Percentiles rank a stretch among this genome's conserved stretches.
Evolutionary conservation across 2,888 invertebrate genomes (phyloP).

Genomic region (Peribatodes rhomboidaria): DNA sequence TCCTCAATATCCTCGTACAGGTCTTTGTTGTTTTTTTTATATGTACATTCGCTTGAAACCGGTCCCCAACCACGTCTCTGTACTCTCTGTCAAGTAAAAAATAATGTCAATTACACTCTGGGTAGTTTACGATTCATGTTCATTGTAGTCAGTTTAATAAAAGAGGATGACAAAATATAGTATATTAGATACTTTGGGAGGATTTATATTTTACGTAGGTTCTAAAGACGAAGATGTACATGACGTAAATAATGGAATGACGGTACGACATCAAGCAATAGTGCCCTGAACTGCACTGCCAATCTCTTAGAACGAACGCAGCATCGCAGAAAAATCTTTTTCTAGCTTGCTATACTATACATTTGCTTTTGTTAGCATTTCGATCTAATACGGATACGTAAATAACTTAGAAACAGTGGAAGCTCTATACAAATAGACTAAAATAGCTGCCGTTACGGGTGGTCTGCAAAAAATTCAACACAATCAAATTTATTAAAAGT

Average conservation of each 20-base stretch:
- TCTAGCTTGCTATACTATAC: too few relatives aligned
- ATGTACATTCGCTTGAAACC: slow-evolving; percentile 26
- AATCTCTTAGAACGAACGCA: too few relatives aligned
- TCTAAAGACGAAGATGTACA: not conserved
- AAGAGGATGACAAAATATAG: too few relatives aligned
- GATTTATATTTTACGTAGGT: not conserved
- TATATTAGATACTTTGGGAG: too few relatives aligned
- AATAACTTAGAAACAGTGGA: not conserved
- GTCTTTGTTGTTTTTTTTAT: slow-evolving; percentile 8
- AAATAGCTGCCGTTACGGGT: not conserved
- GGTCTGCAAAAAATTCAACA: not conserved
- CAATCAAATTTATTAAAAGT: not conserved
- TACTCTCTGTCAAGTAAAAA: not conserved
- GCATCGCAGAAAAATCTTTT: too few relatives aligned
- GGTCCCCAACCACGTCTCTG: slow-evolving; percentile 4
- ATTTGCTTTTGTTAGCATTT: too few relatives aligned
- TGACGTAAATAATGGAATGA: too few relatives aligned
- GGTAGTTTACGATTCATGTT: not conserved
- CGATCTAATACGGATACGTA: too few relatives aligned
- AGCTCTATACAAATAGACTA: not conserved
- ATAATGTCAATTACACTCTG: not conserved
- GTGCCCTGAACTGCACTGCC: too few relatives aligned
- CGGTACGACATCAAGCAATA: too few relatives aligned
- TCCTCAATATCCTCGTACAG: not conserved
- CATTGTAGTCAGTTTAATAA: not conserved